A percentile compares a stretch with the other conserved stretches of the same genome.
Conservation (phyloP, 2,113 vertebrate genomes). For the Protomyctophum bolini region DNA sequence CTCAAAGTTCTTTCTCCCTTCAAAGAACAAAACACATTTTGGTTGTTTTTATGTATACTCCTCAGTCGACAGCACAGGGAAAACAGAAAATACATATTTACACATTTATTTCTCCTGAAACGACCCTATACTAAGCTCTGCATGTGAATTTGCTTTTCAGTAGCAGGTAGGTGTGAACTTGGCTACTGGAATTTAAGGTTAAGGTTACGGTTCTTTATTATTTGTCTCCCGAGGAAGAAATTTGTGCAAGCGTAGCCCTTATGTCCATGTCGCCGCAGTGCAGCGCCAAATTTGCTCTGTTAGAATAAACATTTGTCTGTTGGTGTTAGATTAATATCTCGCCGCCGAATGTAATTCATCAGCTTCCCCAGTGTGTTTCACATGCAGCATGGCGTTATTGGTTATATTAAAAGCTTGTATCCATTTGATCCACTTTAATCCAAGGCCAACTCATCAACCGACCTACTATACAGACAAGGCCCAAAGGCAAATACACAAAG, state of each 20-base stretch:
- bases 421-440: slow-evolving; percentile 6
- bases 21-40: neutral
- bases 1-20: slow-evolving; percentile 81
- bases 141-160: neutral
- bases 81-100: neutral
- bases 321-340: slow-evolving; percentile 21
- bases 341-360: slow-evolving; percentile 37
- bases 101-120: slow-evolving; percentile 2
- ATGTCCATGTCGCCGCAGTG: no score
- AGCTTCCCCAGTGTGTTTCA: slow-evolving; percentile 33
- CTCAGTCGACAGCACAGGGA: neutral
- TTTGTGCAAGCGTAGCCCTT: no score
- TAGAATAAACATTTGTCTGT: slow-evolving; percentile 36
- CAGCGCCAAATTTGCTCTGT: slow-evolving; percentile 36
- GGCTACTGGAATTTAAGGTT: neutral
- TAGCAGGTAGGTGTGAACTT: neutral
- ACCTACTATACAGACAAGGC: neutral
- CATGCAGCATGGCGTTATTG: slow-evolving; percentile 22
- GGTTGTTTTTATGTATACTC: neutral
- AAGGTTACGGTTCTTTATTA: no score
- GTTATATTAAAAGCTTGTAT: slow-evolving; percentile 46
- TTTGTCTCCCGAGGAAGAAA: no score
- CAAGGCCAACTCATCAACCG: neutral
- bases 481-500: neutral
- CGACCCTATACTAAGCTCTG: slow-evolving; percentile 2